Base-by-base conservation (phyloP, 1,140 invertebrate genomes). In the Zeugodacus cucurbitae region DNA sequence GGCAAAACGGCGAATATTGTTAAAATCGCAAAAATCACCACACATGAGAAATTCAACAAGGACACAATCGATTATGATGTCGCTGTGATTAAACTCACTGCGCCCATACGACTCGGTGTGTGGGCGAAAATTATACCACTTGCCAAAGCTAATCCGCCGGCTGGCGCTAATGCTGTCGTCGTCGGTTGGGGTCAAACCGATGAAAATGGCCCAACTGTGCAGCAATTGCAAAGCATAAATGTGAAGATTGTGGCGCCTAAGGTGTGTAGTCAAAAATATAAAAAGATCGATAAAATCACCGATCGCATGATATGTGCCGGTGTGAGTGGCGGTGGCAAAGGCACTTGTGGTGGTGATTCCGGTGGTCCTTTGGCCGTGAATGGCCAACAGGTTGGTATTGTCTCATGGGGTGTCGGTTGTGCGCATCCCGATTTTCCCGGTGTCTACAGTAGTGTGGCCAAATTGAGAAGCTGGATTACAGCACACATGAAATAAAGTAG, bases 361-460 rank as follows among this genome's bases (percentile, higher is more conserved):
- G 90, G 90, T 20, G 88, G 90, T 26, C 90, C 90, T 0, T 58
- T 91, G 11, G 59, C 89, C 4, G 89, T 89, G 34, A 2, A 48
- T 3, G 87, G 74, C n/a, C 11, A 34, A 1, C 64, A 90, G 22
- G 67, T 89, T 20, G 96, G 96, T 67, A 95, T 96, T 44, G 95
- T 96, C 3, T 90, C 90, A 0, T 91, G 90, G 89, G 89, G 90
- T 54, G 34, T 89, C 22, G 89, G 89, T 10, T 91, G 90, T 87
- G 89, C 93, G 4, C 90, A 91, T 20, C 89, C 90, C 6, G 91
- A 91, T 17, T 92, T 93, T 87, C 95, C 95, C 0, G 95, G 95
- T 22, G 90, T 91, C 59, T 93, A 93, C 74, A 91, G 90, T 7
- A 91, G 90, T 87, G 74, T 90, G n/a, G 78, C 85, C 3, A 10